These are phyloP conservation scores for Monarcha castaneiventris DNA, from an alignment of 2,113 vertebrate genomes.

Conservation along the genomic window DNA sequence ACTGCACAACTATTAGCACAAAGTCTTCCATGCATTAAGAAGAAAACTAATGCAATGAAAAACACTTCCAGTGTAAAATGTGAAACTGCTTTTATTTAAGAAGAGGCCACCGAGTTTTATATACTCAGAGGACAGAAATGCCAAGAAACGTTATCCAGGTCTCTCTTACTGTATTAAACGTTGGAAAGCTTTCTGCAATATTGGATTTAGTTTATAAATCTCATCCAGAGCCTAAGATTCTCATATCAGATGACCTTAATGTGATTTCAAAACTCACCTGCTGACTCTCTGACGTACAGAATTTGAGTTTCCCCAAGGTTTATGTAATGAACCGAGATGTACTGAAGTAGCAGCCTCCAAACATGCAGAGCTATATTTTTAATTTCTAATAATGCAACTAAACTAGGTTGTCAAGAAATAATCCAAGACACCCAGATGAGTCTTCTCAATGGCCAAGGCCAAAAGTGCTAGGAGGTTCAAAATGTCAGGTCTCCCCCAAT, in stretches of 20 bases:
- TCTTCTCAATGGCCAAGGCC: background rate
- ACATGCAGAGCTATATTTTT: background rate
- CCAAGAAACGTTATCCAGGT: background rate
- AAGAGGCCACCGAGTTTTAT: background rate
- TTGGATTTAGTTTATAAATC: background rate
- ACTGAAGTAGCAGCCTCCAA: background rate
- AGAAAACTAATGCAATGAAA: background rate
- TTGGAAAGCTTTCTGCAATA: background rate
- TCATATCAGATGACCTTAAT: background rate
- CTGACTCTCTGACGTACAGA: background rate
- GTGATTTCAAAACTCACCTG: background rate
- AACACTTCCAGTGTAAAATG: background rate
- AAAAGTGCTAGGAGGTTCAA: background rate
- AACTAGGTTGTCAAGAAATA: background rate
- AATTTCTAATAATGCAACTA: background rate
- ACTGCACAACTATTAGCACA: background rate
- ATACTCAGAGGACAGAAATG: background rate
- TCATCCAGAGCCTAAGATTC: background rate
- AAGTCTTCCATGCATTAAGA: background rate
- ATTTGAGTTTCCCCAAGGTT: background rate
- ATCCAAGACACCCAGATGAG: background rate
- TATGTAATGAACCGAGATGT: fast-evolving
- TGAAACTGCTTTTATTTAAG: background rate
- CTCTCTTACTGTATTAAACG: background rate
- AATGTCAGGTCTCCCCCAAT: fast-evolving